Evolutionary conservation across 2,888 invertebrate genomes (phyloP).

Genomic region (Autographa pulchrina): DNA sequence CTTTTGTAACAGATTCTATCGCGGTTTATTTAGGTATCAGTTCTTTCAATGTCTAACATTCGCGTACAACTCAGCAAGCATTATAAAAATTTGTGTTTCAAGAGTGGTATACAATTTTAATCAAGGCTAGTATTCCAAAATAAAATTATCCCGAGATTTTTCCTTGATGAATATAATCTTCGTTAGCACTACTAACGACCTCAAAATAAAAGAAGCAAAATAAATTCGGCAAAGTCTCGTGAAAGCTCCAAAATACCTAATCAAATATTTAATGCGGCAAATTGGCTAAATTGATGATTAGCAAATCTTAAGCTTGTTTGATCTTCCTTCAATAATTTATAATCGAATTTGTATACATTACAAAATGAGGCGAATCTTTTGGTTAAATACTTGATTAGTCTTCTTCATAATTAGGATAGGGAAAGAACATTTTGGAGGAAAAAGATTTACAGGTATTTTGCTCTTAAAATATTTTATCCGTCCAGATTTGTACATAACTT

Average conservation of each 20-base stretch:
- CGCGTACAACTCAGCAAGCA: too few species aligned
- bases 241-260: slow-evolving; percentile 39
- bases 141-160: too few species aligned
- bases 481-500: background rate
- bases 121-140: too few species aligned
- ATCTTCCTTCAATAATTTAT: slow-evolving; percentile 45
- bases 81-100: too few species aligned
- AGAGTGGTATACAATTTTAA: too few species aligned
- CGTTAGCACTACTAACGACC: background rate
- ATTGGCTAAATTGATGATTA: slow-evolving; percentile 54
- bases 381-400: slow-evolving; percentile 48
- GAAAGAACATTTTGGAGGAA: slow-evolving; percentile 10
- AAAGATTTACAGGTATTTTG: slow-evolving; percentile 14
- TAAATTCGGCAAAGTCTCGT: background rate
- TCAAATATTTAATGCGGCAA: slow-evolving; percentile 52
- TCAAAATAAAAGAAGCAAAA: background rate
- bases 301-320: slow-evolving; percentile 50
- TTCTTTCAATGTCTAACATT: too few species aligned
- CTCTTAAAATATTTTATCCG: background rate
- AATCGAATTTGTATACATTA: slow-evolving; percentile 57
- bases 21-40: too few species aligned
- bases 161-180: too few species aligned
- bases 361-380: slow-evolving; percentile 39
- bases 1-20: too few species aligned
- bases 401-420: slow-evolving; percentile 15